Percentiles rank a stretch among this genome's conserved stretches.
Conservation (phyloP, 2,888 invertebrate genomes). For the Athalia circularis region DNA sequence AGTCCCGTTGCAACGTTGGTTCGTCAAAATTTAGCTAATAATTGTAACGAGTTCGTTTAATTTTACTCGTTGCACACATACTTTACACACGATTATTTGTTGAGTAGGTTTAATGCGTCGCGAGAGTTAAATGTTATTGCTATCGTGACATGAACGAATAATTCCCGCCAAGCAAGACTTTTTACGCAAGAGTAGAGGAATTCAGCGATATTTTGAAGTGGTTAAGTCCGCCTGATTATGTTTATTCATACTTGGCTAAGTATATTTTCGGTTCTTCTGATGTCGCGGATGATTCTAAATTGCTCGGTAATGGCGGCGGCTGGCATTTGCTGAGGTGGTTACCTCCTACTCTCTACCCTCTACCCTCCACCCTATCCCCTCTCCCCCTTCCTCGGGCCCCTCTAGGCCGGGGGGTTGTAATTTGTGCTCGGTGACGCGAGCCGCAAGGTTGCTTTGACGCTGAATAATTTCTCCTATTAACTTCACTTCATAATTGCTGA, state of each 20-base stretch:
- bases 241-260: conserved; percentile 62
- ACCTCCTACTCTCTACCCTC: conserved; percentile 39
- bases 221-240: conserved; percentile 63
- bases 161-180: conserved; percentile 42
- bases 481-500: conserved; percentile 59
- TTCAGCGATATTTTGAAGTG: conserved; percentile 56
- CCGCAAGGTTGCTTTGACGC: conserved; percentile 58
- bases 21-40: no score
- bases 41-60: no score
- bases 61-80: not conserved
- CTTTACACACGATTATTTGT: conserved; percentile 1
- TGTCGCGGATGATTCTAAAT: conserved; percentile 65
- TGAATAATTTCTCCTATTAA: conserved; percentile 62
- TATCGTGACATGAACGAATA: not conserved
- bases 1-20: no score
- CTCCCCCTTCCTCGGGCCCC: conserved; percentile 23
- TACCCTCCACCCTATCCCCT: not conserved
- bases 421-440: conserved; percentile 64
- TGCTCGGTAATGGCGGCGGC: conserved; percentile 63
- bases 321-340: conserved; percentile 54
- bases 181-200: conserved; percentile 57
- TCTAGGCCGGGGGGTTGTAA: conserved; percentile 53
- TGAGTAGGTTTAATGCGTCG: not conserved
- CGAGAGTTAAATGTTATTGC: no score
- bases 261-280: conserved; percentile 66